Conservation (phyloP, 1,140 invertebrate species). For the Globodera rostochiensis region DNA sequence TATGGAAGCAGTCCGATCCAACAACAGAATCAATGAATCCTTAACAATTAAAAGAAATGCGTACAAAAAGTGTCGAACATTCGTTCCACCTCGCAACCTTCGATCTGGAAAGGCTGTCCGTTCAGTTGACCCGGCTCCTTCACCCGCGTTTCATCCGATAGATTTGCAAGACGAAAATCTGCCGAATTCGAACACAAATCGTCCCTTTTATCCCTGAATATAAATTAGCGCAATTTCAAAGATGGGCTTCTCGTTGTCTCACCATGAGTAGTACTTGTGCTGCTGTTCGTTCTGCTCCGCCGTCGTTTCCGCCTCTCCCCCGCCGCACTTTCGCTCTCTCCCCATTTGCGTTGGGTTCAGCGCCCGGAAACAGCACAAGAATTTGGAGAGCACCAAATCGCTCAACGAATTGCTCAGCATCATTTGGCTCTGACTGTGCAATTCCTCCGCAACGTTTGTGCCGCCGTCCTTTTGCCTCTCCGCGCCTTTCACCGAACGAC, state of each 20-base stretch:
- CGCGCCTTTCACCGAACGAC: neutral
- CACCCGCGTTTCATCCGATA: slow-evolving; percentile 29
- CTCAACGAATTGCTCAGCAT: slow-evolving; percentile 3
- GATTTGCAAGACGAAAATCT: slow-evolving; percentile 34
- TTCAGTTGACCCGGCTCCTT: slow-evolving; percentile 40
- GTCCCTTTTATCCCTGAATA: slow-evolving; percentile 24
- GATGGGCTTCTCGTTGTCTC: neutral
- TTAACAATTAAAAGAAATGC: slow-evolving; percentile 2
- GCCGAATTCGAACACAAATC: slow-evolving; percentile 29
- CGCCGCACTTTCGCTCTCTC: slow-evolving; percentile 14
- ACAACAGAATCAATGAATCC: slow-evolving; percentile 45
- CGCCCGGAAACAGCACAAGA: slow-evolving; percentile 30
- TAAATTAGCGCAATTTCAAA: neutral
- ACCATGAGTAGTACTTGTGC: slow-evolving; percentile 10
- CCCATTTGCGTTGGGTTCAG: slow-evolving; percentile 8
- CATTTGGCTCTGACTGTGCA: slow-evolving; percentile 16
- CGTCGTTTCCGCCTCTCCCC: neutral
- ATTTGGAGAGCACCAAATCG: slow-evolving; percentile 21
- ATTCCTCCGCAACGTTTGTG: neutral
- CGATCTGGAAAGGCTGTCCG: slow-evolving; percentile 50
- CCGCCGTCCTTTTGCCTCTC: neutral
- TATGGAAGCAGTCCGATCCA: slow-evolving; percentile 43
- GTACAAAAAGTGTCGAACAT: neutral
- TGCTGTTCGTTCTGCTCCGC: neutral
- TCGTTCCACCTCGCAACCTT: slow-evolving; percentile 38